Evolutionary conservation across 2,797 vertebrate species (phyloP), one percentile per base, ranked within the genome.

Genomic region (Halcyon smyrnensis): DNA sequence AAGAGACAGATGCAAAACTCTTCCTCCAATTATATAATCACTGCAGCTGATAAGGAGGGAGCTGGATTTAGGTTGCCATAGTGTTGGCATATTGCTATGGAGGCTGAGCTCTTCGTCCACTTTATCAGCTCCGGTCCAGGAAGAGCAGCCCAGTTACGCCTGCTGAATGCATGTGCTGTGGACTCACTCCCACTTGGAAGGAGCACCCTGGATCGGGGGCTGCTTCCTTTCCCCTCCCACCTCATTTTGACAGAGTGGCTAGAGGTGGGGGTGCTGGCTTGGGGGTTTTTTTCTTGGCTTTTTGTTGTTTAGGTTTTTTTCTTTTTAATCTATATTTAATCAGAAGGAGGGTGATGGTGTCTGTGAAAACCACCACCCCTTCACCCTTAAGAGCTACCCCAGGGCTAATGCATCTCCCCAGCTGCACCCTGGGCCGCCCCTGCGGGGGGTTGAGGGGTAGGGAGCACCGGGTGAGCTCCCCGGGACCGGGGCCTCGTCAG

Each of bases 21-120:
- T 87, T 98, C 97, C 94, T 91, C 93, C 97, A 98, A 98, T 98
- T 98, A 98, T 97, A 98, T 98, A 98, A 98, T 96, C 98, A 98
- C 98, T 98, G 98, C 98, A 98, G 98, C 96, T 98, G 96, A 93
- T 95, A 96, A 97, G 91, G 90, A 97, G 89, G 96, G 93, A 97
- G 90, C 92, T 92, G 91, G 96, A 97, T 97, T 95, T 96, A 90
- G 98, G 98, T 98, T 98, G 98, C 98, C 97, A 98, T 98, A 98
- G 98, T 23, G 83, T 86, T 97, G 94, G 97, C 96, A 97, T 95
- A 97, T 96, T 97, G 96, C 97, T 98, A 94, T 95, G 93, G 97
- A 98, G 95, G 96, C 96, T 94, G 94, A 96, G 94, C 90, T 95
- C 91, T 84, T 93, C 8, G 76, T 97, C 96, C 98, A 96, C 92